A percentile compares a stretch with the other conserved stretches of the same genome.
Conservation (phyloP, 2,113 vertebrate species). For the Melanerpes aurifrons region DNA sequence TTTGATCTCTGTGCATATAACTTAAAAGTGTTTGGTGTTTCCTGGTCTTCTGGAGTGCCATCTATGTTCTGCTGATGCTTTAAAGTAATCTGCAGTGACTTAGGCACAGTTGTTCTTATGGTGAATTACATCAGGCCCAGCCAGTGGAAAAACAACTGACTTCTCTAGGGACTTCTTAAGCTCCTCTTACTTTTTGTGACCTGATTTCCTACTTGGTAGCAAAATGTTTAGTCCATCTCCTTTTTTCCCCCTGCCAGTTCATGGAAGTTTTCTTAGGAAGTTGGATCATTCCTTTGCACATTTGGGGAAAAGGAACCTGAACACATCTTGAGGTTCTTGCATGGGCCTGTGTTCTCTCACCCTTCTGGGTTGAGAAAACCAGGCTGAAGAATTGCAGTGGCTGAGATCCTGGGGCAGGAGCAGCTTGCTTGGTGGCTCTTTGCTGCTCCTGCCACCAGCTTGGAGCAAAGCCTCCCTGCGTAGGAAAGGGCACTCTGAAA, state of each 20-base stretch:
- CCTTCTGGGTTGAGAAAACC: background rate
- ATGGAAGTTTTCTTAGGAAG: background rate
- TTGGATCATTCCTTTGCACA: background rate
- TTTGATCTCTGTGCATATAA: background rate
- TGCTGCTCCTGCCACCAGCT: background rate
- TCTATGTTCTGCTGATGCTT: background rate
- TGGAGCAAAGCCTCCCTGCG: background rate
- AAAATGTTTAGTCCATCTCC: background rate
- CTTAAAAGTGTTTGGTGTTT: background rate
- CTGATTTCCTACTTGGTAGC: background rate
- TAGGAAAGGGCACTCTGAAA: background rate
- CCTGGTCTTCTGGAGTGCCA: background rate
- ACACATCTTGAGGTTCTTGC: background rate
- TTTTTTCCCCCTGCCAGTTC: background rate
- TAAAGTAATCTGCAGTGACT: background rate
- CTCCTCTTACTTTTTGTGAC: background rate
- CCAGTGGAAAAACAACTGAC: background rate
- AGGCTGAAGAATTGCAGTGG: background rate
- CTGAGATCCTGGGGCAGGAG: background rate
- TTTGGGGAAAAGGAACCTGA: background rate
- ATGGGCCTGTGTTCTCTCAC: fast-evolving
- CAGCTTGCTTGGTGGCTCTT: background rate
- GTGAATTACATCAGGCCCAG: background rate
- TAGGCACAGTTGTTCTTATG: background rate
- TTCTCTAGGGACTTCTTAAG: background rate